Base-by-base conservation (phyloP, 2,113 vertebrate species). In the Mobula birostris region DNA sequence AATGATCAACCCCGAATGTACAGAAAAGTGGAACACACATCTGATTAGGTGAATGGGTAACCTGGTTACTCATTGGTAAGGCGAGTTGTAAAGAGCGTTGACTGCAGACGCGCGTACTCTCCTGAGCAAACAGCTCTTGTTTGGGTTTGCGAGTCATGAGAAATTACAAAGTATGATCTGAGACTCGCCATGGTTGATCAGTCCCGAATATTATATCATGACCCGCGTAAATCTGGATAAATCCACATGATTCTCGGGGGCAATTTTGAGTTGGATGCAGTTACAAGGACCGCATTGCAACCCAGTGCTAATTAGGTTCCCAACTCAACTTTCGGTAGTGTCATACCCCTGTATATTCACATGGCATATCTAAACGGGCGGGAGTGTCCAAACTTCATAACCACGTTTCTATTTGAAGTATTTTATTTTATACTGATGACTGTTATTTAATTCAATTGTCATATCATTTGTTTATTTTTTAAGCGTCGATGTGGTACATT, bases 1-100 rank as follows among this genome's bases (percentile, higher is more conserved):
- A 99, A 99, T 98, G 97, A 99, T 99, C 98, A 98, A 99, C 98
- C 97, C 97, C 97, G 98, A 98, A 98, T 97, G 98, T 98, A 98
- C 98, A 98, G 97, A 97, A 96, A 96, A 96, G 96, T 96, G 90
- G 68, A 74, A 5, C 66, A 93, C 90, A 56, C 90, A 36, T 66
- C 97, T 96, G 98, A 97, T 97, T 97, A 97, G 97, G 97, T 97
- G 97, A 98, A 98, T 96, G 96, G 97, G 96, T 97, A 97, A 96
- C 97, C 95, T 97, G 97, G 98, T 98, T 98, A 98, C 97, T 98
- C 97, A 98, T 98, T 98, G 98, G 97, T 96, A 96, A 97, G 97
- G 63, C 21, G 40, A 97, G 97, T 96, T 97, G 98, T 98, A 98
- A 98, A 98, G 95, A 95, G 96, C 95, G 94, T 97, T 96, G 94